Conservation (phyloP, 2,888 invertebrate genomes). For the Griposia aprilina region DNA sequence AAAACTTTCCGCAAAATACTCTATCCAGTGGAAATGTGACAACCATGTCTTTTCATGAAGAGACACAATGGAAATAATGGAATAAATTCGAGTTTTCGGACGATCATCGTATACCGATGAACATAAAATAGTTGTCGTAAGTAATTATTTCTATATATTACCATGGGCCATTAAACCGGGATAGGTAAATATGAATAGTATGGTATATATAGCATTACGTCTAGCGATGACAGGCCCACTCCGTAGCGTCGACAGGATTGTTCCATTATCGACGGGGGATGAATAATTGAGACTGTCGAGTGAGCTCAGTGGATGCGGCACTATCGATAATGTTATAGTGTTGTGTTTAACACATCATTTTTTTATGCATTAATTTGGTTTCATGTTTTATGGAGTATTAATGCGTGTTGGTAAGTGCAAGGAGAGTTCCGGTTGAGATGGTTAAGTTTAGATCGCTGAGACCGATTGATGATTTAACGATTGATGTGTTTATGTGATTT, state of each 20-base stretch:
- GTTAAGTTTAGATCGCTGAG: constrained; percentile 10
- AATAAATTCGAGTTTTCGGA: neutral
- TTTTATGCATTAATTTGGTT: constrained; percentile 46
- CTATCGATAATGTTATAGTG: constrained; percentile 54
- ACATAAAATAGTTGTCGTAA: constrained; percentile 36
- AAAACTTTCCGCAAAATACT: constrained; percentile 8
- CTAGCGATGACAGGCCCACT: constrained; percentile 86
- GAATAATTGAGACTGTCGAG: constrained; percentile 85
- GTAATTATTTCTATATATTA: constrained; percentile 54
- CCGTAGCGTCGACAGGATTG: constrained; percentile 86
- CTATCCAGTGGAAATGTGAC: constrained; percentile 26
- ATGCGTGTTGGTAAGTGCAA: constrained; percentile 47
- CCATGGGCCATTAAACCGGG: constrained; percentile 65
- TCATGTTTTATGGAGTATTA: constrained; percentile 26
- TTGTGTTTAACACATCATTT: constrained; percentile 50
- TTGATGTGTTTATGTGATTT: neutral
- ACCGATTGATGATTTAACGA: constrained; percentile 11
- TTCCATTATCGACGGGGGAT: constrained; percentile 88
- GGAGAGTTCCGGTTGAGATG: constrained; percentile 5
- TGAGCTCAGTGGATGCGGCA: constrained; percentile 81
- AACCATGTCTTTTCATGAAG: constrained; percentile 13
- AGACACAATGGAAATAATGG: neutral
- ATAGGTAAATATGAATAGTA: constrained; percentile 73
- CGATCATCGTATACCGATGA: neutral
- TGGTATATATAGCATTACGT: constrained; percentile 82